phyloP scores from a whole-genome alignment of 2,113 vertebrate genomes.

The Melanotaenia duboulayi region DNA sequence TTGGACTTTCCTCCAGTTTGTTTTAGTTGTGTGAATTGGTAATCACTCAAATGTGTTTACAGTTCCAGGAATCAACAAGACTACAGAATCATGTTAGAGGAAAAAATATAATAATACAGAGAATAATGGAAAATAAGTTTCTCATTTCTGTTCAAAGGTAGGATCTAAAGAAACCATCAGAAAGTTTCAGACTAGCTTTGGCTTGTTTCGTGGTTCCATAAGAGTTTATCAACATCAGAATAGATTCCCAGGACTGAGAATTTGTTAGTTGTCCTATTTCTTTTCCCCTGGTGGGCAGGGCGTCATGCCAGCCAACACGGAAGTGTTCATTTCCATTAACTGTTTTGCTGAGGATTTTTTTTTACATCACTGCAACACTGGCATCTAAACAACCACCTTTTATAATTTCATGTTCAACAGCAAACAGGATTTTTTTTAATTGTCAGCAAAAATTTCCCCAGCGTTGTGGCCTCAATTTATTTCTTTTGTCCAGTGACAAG shows the following conservation, averaged over 20 bases:
- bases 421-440: neutral
- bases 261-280: conserved; percentile 24
- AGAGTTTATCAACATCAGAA: neutral
- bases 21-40: conserved; percentile 36
- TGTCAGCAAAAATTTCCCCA: conserved; percentile 68
- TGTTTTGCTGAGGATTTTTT: neutral
- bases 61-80: conserved; percentile 4
- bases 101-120: neutral
- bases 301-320: conserved; percentile 1
- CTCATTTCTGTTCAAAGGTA: neutral
- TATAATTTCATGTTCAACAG: conserved; percentile 56
- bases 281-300: neutral
- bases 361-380: conserved; percentile 19
- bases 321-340: conserved; percentile 21
- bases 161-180: neutral
- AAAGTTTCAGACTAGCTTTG: neutral
- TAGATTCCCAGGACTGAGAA: neutral
- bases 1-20: conserved; percentile 35
- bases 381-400: conserved; percentile 44
- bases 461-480: conserved; percentile 56
- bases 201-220: neutral
- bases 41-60: conserved; percentile 27
- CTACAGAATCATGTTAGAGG: neutral
- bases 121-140: neutral
- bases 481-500: conserved; percentile 71